Evolutionary conservation across 2,888 invertebrate genomes (phyloP), one percentile per base, ranked within the genome.

Genomic region (Azorinus chamasolen): DNA sequence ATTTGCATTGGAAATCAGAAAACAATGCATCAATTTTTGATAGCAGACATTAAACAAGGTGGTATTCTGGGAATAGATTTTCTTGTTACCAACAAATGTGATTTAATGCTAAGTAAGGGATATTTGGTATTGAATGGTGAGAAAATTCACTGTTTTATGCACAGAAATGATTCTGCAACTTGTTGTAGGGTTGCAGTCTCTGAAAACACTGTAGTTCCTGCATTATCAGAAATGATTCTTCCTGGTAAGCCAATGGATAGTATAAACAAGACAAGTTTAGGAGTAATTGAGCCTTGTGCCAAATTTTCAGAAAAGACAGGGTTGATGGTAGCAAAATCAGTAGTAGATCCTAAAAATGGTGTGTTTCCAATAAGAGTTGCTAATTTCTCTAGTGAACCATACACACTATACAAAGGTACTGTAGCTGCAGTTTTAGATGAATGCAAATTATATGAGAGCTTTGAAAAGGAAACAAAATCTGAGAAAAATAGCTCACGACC

Each of bases 341-440:
- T 76, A 16, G 43, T 71, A 10, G 46, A 61, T 53, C n/a, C 37
- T 25, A 46, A 14, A 14, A 57, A 27, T 6, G 68, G 55, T 1
- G 12, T 14, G n/a, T 25, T 76, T 22, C 71, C 76, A n/a, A 20
- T 76, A 14, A 41, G 57, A 25, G 59, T 62, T 10, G 62, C 39
- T 25, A 66, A 66, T 37, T 18, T 66, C 14, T 12, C 32, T 32
- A 27, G 12, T 25, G n/a, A 63, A 22, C 32, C 63, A 3, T 51
- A 25, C 48, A 55, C 39, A 0, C 27, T 61, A 20, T 71, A 65
- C 51, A 48, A 57, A 32, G 27, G 61, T 25, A 77, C 71, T 20
- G 32, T 66, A 18, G 50, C 53, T 37, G 64, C 66, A 1, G 18
- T 27, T 6, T 63, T 43, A 10, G 46, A n/a, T n/a, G n/a, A n/a